Percentiles rank a stretch among this genome's conserved stretches.
Evolutionary conservation across 2,888 invertebrate genomes (phyloP).

Genomic region (Polylopha cassiicola): DNA sequence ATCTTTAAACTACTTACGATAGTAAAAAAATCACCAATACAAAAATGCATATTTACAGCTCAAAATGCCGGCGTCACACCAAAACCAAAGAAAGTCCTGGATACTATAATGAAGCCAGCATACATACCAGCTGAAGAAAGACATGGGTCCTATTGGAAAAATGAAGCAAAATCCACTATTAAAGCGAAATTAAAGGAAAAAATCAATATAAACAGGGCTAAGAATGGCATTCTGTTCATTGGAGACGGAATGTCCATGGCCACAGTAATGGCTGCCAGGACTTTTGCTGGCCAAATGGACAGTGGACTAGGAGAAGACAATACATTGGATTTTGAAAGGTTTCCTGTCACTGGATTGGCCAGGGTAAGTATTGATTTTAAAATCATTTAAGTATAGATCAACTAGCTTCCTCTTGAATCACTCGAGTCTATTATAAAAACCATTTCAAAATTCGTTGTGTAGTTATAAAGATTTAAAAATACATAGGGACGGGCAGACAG

Average conservation of each 20-base stretch:
- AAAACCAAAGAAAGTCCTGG: constrained; percentile 56
- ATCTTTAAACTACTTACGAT: too few species aligned
- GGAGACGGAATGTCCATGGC: constrained; percentile 90
- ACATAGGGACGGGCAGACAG: too few species aligned
- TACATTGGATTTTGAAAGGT: constrained; percentile 80
- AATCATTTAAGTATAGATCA: neutral
- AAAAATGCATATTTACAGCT: constrained; percentile 34
- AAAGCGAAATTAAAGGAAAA: constrained; percentile 44
- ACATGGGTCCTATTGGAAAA: constrained; percentile 60
- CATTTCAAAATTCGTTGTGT: too few species aligned
- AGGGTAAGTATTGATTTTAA: constrained; percentile 72
- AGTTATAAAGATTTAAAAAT: too few species aligned
- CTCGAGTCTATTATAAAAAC: too few species aligned
- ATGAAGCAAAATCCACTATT: constrained; percentile 46
- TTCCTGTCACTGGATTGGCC: constrained; percentile 81
- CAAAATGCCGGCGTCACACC: constrained; percentile 42
- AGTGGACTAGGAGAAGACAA: constrained; percentile 79
- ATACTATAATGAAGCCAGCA: constrained; percentile 54
- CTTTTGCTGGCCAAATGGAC: constrained; percentile 80
- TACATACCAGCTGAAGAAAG: constrained; percentile 61
- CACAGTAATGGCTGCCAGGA: constrained; percentile 84
- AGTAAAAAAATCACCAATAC: neutral
- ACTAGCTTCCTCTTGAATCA: too few species aligned
- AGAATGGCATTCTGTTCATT: constrained; percentile 84
- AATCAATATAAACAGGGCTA: constrained; percentile 70